Base-by-base conservation (phyloP, 2,888 invertebrate genomes). In the Nasonia oneida region DNA sequence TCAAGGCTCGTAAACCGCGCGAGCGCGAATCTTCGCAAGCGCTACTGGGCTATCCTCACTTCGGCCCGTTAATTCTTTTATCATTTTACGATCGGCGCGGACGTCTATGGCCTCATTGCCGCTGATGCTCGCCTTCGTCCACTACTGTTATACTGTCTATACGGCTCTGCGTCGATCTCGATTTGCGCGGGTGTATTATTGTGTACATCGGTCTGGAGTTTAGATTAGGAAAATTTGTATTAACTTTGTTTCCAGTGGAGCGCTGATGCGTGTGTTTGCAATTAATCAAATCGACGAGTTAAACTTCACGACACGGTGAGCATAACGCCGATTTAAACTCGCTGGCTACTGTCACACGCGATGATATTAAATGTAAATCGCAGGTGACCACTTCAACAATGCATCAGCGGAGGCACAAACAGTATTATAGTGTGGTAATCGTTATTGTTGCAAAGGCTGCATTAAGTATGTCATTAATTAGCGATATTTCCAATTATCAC, bases 21-120 rank as follows among this genome's bases (percentile, higher is more conserved):
- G 14, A 3, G 73, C 10, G 12, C 10, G 47, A 67, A 67, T 67
- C 67, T 67, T 23, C 18, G 47, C 5, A 14, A 14, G 47, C 73
- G 73, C 67, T 14, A 18, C 14, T 15, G 73, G 42, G 4, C 74
- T 39, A 75, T 71, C 76, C 71, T 77, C 85, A 81, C 61, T 77
- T 81, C 70, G 77, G 39, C 70, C 85, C 81, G 78, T 85, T 82
- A 85, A 82, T 85, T 85, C 82, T 85, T 85, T 85, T 79, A 85
- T 82, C 82, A 85, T 74, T 85, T 85, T 82, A 85, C 78, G 82
- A 82, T 78, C 47, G 50, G 42, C 42, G 42, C 42, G 42, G 42
- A 42, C 42, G 42, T 42, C 5, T 42, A 42, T 42, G 8, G 42
- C 42, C 42, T 42, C 42, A 42, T 42, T 42, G 42, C 42, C 6